phyloP scores from a whole-genome alignment of 2,113 vertebrate species.

The Trogon surrucura region DNA sequence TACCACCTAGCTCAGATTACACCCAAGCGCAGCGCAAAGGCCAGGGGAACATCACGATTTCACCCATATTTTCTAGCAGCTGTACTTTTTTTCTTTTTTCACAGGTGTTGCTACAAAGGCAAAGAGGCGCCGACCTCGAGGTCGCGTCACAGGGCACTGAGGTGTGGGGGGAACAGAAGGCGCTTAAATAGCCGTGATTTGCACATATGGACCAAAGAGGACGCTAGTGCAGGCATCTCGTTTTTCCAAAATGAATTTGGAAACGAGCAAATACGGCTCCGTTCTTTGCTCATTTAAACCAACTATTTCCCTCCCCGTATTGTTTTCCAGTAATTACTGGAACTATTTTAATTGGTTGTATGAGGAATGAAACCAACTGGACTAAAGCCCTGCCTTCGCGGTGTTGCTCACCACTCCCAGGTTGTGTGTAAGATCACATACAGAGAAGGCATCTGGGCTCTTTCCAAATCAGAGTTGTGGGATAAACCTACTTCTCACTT shows the following conservation, averaged over 20 bases:
- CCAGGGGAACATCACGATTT: constrained; percentile 72
- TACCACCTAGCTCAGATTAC: constrained; percentile 67
- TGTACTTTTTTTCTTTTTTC: constrained; percentile 41
- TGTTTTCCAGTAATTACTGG: neutral
- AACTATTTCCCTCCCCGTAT: neutral
- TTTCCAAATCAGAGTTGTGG: neutral
- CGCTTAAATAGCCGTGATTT: constrained; percentile 42
- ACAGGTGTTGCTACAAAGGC: constrained; percentile 76
- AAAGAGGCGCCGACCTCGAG: constrained; percentile 70
- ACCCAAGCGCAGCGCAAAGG: constrained; percentile 58
- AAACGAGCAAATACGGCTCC: neutral
- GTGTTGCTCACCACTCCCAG: neutral
- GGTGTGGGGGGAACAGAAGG: constrained; percentile 74
- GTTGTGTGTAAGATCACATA: constrained; percentile 13
- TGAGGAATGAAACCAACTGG: neutral
- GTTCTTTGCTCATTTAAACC: neutral
- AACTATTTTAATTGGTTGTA: neutral
- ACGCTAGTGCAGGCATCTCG: constrained; percentile 6
- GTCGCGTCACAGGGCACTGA: constrained; percentile 64
- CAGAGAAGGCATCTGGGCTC: constrained; percentile 26
- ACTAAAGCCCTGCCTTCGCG: neutral
- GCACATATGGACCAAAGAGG: constrained; percentile 66
- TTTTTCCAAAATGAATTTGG: constrained; percentile 30
- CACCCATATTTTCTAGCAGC: constrained; percentile 74
- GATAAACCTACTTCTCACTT: constrained; percentile 43